Evolutionary conservation across 2,888 invertebrate species (phyloP).

Genomic region (Lithophane leautieri): DNA sequence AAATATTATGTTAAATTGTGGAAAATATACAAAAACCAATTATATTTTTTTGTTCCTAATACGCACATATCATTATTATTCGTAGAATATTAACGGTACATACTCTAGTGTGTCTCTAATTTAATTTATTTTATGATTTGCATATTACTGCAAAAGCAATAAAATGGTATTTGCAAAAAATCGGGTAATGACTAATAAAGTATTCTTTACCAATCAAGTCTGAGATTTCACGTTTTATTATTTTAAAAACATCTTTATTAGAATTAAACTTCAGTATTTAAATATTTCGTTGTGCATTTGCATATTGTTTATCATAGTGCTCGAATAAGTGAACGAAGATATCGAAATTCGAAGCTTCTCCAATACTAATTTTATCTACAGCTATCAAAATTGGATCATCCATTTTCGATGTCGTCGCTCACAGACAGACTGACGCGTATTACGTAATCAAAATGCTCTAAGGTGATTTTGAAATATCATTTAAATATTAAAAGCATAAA

Average conservation of each 20-base stretch:
- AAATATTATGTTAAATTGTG: conserved; percentile 30
- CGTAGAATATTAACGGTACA: conserved; percentile 48
- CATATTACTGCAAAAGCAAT: conserved; percentile 66
- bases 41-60: conserved; percentile 23
- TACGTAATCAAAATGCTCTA: conserved; percentile 32
- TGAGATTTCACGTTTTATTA: conserved; percentile 53
- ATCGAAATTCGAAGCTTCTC: conserved; percentile 3
- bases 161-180: conserved; percentile 64
- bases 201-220: conserved; percentile 61
- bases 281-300: conserved; percentile 34
- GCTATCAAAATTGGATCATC: conserved; percentile 42
- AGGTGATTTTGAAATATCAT: conserved; percentile 32
- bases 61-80: conserved; percentile 22
- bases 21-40: conserved; percentile 36
- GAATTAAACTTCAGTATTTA: conserved; percentile 28
- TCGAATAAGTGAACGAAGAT: conserved; percentile 1
- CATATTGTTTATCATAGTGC: conserved; percentile 24
- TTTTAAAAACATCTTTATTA: conserved; percentile 42
- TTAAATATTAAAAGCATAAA: conserved; percentile 39
- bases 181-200: conserved; percentile 63
- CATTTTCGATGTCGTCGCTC: conserved; percentile 34
- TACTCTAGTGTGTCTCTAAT: conserved; percentile 39
- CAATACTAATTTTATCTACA: background rate
- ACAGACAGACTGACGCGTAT: conserved; percentile 58
- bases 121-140: conserved; percentile 65